These are phyloP conservation scores for Argyresthia albistria DNA, from an alignment of 2,888 invertebrate genomes.

Conservation along the genomic window DNA sequence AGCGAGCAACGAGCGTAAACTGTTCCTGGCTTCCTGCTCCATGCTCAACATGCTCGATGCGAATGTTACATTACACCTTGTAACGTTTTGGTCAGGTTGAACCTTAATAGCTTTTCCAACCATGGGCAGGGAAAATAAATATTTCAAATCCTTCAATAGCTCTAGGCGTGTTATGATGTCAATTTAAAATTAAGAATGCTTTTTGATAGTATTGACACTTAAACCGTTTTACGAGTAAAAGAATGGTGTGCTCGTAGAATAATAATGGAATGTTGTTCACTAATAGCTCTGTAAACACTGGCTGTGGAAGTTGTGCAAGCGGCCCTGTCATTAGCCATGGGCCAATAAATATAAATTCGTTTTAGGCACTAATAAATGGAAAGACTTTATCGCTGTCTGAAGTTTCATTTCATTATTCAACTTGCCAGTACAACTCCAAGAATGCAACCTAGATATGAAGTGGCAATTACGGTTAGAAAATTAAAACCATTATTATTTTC, in stretches of 20 bases:
- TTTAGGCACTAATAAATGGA: constrained; percentile 3
- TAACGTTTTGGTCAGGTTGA: no score
- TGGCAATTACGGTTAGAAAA: not conserved
- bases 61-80: no score
- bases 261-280: constrained; percentile 11
- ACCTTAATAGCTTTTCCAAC: no score
- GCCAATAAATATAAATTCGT: constrained; percentile 7
- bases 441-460: not conserved
- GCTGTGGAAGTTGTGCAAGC: not conserved
- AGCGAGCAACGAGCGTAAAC: no score
- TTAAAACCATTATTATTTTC: no score
- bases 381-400: constrained; percentile 6
- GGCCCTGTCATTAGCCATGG: constrained; percentile 9
- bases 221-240: constrained; percentile 8
- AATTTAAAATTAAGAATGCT: constrained; percentile 10
- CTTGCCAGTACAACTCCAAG: not conserved
- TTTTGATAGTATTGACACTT: constrained; percentile 12
- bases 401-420: not conserved
- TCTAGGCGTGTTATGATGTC: not conserved
- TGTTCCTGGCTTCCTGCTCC: no score
- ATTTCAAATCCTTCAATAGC: not conserved
- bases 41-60: no score
- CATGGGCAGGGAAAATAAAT: no score
- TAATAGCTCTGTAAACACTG: constrained; percentile 13
- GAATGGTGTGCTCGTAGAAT: constrained; percentile 10